phyloP scores from a whole-genome alignment of 2,113 vertebrate genomes.

The Centropristis striata region DNA sequence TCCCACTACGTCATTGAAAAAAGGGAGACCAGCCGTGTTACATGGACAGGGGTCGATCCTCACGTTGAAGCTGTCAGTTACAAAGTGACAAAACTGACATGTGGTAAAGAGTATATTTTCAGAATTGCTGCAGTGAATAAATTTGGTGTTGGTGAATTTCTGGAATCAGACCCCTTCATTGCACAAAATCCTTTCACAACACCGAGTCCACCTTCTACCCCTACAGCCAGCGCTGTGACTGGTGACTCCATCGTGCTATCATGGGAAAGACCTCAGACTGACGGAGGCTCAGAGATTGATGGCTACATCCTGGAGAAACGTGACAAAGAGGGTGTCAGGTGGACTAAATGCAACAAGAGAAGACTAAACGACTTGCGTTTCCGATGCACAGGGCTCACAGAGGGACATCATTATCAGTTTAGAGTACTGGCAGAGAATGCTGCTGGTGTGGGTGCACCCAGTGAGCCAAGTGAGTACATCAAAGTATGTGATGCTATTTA shows the following conservation, averaged over 20 bases:
- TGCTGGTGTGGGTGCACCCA: constrained; percentile 92
- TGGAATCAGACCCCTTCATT: constrained; percentile 94
- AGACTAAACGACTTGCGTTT: constrained; percentile 92
- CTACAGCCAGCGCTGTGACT: constrained; percentile 91
- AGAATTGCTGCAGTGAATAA: constrained; percentile 96
- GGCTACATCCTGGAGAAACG: constrained; percentile 96
- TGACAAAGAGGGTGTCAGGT: constrained; percentile 96
- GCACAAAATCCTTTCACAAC: constrained; percentile 94
- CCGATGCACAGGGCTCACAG: constrained; percentile 92
- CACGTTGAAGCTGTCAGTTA: constrained; percentile 92
- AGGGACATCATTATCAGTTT: constrained; percentile 97
- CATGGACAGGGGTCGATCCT: constrained; percentile 95
- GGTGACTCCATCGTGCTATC: constrained; percentile 94
- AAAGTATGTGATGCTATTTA: constrained; percentile 94
- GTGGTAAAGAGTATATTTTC: constrained; percentile 98
- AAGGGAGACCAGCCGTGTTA: constrained; percentile 96
- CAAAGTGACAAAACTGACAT: constrained; percentile 95
- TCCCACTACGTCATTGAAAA: constrained; percentile 97
- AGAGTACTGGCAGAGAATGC: constrained; percentile 97
- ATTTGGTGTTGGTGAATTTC: constrained; percentile 93
- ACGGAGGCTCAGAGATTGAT: constrained; percentile 97
- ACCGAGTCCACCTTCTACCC: constrained; percentile 92
- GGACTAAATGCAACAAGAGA: constrained; percentile 98
- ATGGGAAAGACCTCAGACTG: constrained; percentile 92
- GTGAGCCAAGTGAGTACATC: constrained; percentile 93